These are phyloP conservation scores for Drosophila navojoa DNA, from an alignment of 1,140 invertebrate genomes.

Conservation along the genomic window DNA sequence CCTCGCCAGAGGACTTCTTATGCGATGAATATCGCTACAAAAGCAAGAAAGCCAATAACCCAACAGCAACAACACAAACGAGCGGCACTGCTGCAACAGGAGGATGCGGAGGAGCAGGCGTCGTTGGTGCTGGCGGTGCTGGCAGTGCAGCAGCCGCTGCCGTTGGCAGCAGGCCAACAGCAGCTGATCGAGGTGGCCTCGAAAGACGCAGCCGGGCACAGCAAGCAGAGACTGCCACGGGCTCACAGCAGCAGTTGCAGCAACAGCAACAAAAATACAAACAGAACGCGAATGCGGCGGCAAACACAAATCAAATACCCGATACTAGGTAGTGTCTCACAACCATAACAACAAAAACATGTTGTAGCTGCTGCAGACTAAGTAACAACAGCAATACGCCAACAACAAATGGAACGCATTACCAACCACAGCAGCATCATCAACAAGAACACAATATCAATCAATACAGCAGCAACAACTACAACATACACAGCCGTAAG, in stretches of 20 bases:
- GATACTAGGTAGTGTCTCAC: constrained; percentile 84
- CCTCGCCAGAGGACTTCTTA: constrained; percentile 80
- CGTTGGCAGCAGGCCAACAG: constrained; percentile 69
- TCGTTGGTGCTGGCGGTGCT: constrained; percentile 19
- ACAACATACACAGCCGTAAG: constrained; percentile 60
- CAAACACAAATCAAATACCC: constrained; percentile 83
- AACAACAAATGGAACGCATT: constrained; percentile 31
- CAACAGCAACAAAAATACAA: constrained; percentile 78
- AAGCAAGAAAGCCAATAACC: constrained; percentile 71
- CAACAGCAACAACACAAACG: constrained; percentile 66
- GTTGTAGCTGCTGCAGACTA: constrained; percentile 66
- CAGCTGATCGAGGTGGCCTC: constrained; percentile 78
- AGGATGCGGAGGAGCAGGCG: constrained; percentile 34
- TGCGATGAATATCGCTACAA: constrained; percentile 80
- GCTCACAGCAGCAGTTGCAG: constrained; percentile 66
- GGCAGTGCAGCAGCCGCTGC: constrained; percentile 47
- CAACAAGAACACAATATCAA: constrained; percentile 36
- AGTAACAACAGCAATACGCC: constrained; percentile 53
- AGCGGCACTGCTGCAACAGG: constrained; percentile 40
- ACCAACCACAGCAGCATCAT: constrained; percentile 30
- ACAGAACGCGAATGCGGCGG: constrained; percentile 64
- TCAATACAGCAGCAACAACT: constrained; percentile 51
- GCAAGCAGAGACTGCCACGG: constrained; percentile 70
- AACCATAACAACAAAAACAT: constrained; percentile 41
- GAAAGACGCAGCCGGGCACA: constrained; percentile 74